Base-by-base conservation (phyloP, 2,888 invertebrate species). In the Oscheius sp. region DNA sequence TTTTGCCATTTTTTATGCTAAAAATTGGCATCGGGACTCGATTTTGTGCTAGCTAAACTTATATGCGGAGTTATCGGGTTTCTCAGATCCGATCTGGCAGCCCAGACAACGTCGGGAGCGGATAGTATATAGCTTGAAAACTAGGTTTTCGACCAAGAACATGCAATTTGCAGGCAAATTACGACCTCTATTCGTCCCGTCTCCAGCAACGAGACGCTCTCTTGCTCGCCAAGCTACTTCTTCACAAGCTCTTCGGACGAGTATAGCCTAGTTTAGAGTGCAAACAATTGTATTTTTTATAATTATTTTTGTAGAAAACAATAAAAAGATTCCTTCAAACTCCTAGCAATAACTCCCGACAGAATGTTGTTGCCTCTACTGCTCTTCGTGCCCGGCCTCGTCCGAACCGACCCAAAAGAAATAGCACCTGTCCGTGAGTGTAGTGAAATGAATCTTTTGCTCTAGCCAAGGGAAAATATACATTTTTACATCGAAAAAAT, bases 201-300 rank as follows among this genome's bases (percentile, higher is more conserved):
- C 72, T 84, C 9, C 84, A 84, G 76, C 65, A 81, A 21, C 73
- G 79, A 50, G 78, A 82, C 35, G 78, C 79, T 9, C 72, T 82
- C 1, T 32, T 79, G 11, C 35, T 76, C 13, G 77, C 77, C 77
- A 35, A 48, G n/a, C 63, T 78, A 3, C 42, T 76, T 13, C 53
- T 35, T 37, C 47, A 74, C 37, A 70, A 51, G 37, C 4, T 65
- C 2, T 48, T 57, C 7, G 76, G 78, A 13, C 53, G 65, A 10
- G 70, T 68, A 3, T 73, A 62, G 55, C 13, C 29, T 53, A 11
- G 7, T n/a, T n/a, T 53, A 9, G 3, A 53, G 21, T 21, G 53
- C 53, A 53, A 11, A 53, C 4, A 53, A 13, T 9, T 53, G 3
- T n/a, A n/a, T 53, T 53, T 9, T 53, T 13, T 21, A 48, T 48